phyloP scores from a whole-genome alignment of 2,888 invertebrate species.

The Anorthoa munda region DNA sequence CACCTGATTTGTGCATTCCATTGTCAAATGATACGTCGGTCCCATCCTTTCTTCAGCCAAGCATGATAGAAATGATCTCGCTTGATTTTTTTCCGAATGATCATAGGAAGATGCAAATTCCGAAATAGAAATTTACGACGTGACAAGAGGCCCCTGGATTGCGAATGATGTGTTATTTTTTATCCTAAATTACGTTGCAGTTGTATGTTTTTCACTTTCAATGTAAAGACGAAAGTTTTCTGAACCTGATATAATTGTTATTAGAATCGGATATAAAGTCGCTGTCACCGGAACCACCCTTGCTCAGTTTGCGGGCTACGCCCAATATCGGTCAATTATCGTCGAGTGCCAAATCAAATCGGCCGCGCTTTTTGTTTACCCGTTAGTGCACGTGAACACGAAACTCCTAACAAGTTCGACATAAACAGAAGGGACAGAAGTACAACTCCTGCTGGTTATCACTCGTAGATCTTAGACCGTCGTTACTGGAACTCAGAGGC shows the following conservation, averaged over 20 bases:
- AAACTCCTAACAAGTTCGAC: background rate
- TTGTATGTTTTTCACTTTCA: background rate
- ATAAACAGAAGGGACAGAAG: background rate
- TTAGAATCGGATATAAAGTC: background rate
- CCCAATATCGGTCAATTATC: slow-evolving; percentile 36
- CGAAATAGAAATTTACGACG: no score
- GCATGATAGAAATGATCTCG: no score
- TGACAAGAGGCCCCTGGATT: no score
- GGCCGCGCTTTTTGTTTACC: slow-evolving; percentile 28
- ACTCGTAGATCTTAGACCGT: background rate
- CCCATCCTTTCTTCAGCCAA: background rate
- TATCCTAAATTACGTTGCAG: no score
- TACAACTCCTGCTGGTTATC: background rate
- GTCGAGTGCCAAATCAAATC: slow-evolving; percentile 20
- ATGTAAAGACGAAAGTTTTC: background rate
- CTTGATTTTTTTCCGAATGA: background rate
- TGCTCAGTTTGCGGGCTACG: background rate
- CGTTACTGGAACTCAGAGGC: background rate
- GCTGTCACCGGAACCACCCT: slow-evolving; percentile 12
- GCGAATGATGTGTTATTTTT: no score
- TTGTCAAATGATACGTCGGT: background rate
- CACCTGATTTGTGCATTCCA: background rate
- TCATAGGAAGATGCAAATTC: no score
- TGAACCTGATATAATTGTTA: background rate
- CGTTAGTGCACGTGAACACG: slow-evolving; percentile 40